These are phyloP conservation scores for Corynorhinus townsendii DNA, from an alignment of 2,113 vertebrate species.

Conservation along the genomic window DNA sequence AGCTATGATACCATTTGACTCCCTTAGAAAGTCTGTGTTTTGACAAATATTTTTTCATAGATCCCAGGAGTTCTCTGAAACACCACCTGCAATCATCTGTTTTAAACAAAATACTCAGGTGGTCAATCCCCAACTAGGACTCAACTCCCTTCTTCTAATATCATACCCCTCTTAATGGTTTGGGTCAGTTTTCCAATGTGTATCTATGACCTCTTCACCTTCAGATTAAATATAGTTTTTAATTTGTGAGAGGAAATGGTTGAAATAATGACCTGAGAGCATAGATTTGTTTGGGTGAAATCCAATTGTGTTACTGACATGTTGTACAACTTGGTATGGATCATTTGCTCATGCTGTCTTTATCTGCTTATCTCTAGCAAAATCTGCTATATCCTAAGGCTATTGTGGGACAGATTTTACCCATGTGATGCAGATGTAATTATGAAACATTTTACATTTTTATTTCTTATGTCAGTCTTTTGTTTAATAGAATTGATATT, in stretches of 20 bases:
- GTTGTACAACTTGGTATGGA: neutral
- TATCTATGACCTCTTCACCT: neutral
- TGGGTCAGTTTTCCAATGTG: neutral
- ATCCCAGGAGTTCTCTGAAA: neutral
- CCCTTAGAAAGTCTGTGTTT: neutral
- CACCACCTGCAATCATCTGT: neutral
- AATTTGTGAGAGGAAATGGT: neutral
- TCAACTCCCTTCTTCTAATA: neutral
- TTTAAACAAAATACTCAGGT: neutral
- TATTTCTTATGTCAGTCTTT: neutral
- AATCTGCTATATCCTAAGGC: neutral
- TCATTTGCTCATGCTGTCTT: neutral
- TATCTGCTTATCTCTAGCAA: neutral
- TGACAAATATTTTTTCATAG: neutral
- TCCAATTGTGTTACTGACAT: neutral
- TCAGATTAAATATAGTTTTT: neutral
- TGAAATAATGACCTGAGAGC: neutral
- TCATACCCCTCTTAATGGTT: neutral
- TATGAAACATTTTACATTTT: neutral
- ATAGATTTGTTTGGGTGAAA: neutral
- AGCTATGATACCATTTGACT: neutral
- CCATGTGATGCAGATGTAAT: neutral
- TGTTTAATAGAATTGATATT: neutral
- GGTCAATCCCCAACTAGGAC: neutral
- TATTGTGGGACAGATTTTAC: neutral